Conservation (phyloP, 1,140 invertebrate genomes). For the Rhyzopertha dominica region DNA sequence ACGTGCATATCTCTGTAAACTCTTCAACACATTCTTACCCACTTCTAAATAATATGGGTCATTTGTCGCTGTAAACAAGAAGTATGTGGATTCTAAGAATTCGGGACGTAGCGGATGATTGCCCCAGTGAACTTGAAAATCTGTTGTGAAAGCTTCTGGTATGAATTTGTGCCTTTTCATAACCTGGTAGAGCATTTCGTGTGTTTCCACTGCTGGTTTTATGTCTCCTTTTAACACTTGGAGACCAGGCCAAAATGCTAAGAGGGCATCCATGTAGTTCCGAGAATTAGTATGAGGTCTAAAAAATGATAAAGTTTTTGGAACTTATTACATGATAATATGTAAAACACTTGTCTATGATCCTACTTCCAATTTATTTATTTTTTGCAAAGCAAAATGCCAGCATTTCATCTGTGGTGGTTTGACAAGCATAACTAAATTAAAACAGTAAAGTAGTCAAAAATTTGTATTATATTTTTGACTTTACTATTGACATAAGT, state of each 20-base stretch:
- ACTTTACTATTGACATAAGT: too few relatives aligned
- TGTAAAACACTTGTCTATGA: too few relatives aligned
- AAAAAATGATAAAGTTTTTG: conserved; percentile 14
- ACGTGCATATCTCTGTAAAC: conserved; percentile 82
- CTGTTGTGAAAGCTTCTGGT: conserved; percentile 94
- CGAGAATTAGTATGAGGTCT: conserved; percentile 89
- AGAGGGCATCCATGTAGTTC: conserved; percentile 95
- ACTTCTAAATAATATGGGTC: conserved; percentile 95
- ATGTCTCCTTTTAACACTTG: conserved; percentile 93
- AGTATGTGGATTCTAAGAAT: conserved; percentile 97
- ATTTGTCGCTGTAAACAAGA: conserved; percentile 88
- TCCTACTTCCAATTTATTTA: conserved; percentile 4
- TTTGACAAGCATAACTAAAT: neutral
- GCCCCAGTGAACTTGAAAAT: conserved; percentile 96
- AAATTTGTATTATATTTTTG: too few relatives aligned
- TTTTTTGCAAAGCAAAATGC: conserved; percentile 1
- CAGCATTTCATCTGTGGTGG: neutral
- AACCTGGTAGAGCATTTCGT: conserved; percentile 95
- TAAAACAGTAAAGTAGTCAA: too few relatives aligned
- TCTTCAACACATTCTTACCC: conserved; percentile 84
- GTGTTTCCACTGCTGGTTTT: conserved; percentile 94
- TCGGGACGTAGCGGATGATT: conserved; percentile 96
- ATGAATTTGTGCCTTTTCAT: conserved; percentile 96
- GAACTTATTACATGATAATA: too few relatives aligned
- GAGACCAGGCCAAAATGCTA: conserved; percentile 97